Conservation (phyloP, 2,888 invertebrate species). For the Nematopogon swammerdamellus region DNA sequence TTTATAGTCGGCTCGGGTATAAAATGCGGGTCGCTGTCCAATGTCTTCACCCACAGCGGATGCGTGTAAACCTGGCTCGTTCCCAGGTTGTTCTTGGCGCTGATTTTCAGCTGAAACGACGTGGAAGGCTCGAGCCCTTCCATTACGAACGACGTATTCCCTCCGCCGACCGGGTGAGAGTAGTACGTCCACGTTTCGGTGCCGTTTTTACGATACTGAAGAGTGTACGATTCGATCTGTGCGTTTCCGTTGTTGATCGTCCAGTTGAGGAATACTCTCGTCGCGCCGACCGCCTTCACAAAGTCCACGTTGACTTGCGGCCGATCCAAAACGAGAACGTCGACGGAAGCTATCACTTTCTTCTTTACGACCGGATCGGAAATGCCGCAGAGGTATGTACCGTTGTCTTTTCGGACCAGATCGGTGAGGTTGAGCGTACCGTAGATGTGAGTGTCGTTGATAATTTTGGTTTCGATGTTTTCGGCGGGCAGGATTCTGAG, state of each 20-base stretch:
- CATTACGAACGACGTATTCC: slow-evolving; percentile 67
- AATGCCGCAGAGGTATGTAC: slow-evolving; percentile 41
- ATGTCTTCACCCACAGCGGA: slow-evolving; percentile 56
- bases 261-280: slow-evolving; percentile 79
- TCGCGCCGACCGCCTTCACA: slow-evolving; percentile 71
- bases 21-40: slow-evolving; percentile 72
- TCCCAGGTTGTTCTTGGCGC: slow-evolving; percentile 66
- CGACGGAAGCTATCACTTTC: slow-evolving; percentile 37
- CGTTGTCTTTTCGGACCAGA: slow-evolving; percentile 68
- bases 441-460: slow-evolving; percentile 58
- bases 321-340: slow-evolving; percentile 62
- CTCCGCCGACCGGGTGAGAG: slow-evolving; percentile 56
- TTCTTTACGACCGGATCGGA: slow-evolving; percentile 26
- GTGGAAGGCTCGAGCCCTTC: slow-evolving; percentile 62
- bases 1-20: slow-evolving; percentile 76
- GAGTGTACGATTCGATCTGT: slow-evolving; percentile 56
- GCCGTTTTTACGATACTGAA: slow-evolving; percentile 54
- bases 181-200: slow-evolving; percentile 57
- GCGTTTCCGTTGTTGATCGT: slow-evolving; percentile 75
- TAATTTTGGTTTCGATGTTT: slow-evolving; percentile 10
- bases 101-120: slow-evolving; percentile 63
- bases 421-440: slow-evolving; percentile 53
- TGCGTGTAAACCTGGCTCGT: slow-evolving; percentile 49
- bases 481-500: slow-evolving; percentile 1
- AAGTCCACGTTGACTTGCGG: slow-evolving; percentile 70